A percentile compares a stretch with the other conserved stretches of the same genome.
Conservation (phyloP, 2,113 vertebrate species). For the Paracyprichromis sp. region DNA sequence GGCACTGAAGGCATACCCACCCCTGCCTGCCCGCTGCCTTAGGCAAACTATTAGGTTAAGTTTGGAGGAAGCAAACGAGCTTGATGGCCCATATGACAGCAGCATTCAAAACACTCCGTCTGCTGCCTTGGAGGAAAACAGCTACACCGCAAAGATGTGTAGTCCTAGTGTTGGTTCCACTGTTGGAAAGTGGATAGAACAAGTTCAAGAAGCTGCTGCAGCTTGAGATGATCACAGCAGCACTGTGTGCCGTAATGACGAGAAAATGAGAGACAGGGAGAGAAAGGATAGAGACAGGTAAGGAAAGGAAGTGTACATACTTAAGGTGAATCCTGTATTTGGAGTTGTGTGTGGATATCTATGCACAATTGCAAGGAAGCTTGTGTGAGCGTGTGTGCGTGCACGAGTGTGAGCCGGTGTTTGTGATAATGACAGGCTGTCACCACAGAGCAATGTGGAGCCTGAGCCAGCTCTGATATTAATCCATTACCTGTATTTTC, state of each 20-base stretch:
- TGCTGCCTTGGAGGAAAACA: background rate
- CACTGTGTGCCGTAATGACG: background rate
- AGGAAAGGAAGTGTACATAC: background rate
- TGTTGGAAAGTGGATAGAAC: background rate
- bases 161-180: background rate
- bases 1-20: constrained; percentile 4
- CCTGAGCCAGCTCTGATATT: constrained; percentile 65
- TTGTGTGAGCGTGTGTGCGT: background rate
- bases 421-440: constrained; percentile 73
- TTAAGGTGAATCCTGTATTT: background rate
- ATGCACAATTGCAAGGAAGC: background rate
- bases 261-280: constrained; percentile 4
- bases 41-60: constrained; percentile 29
- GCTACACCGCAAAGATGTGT: background rate
- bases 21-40: background rate
- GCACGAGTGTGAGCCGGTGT: constrained; percentile 15
- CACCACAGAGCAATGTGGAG: constrained; percentile 46
- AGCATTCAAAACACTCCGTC: background rate
- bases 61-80: constrained; percentile 39
- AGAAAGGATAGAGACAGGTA: background rate
- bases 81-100: constrained; percentile 7
- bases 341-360: background rate
- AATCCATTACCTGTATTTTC: constrained; percentile 72
- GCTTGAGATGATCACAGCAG: background rate
- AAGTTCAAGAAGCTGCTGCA: constrained; percentile 10